Percentiles rank a stretch among this genome's conserved stretches.
These are phyloP conservation scores for Cyanoderma ruficeps DNA, from an alignment of 2,113 vertebrate species.

Conservation along the genomic window DNA sequence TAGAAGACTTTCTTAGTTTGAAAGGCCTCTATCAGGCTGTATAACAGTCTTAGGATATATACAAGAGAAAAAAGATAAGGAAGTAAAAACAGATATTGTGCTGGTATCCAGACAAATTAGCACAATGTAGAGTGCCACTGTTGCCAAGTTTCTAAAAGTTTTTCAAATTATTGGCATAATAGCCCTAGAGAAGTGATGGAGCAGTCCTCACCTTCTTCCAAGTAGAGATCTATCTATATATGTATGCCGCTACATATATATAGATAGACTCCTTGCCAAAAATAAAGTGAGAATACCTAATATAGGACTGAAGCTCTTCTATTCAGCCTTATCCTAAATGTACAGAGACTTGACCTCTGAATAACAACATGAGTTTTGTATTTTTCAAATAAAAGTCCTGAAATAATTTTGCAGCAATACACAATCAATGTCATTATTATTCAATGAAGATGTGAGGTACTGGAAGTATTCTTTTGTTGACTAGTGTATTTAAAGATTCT, in stretches of 20 bases:
- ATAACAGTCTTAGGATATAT: background rate
- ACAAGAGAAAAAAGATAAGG: background rate
- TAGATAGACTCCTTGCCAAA: background rate
- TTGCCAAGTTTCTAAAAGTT: background rate
- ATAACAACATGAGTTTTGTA: background rate
- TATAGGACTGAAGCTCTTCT: background rate
- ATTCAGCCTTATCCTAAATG: background rate
- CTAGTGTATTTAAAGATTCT: background rate
- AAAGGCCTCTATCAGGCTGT: background rate
- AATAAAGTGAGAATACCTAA: background rate
- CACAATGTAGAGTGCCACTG: rapidly evolving
- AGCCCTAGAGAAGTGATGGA: background rate
- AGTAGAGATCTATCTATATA: background rate
- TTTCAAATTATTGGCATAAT: background rate
- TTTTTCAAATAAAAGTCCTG: background rate
- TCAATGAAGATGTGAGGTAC: background rate
- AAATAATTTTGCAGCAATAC: background rate
- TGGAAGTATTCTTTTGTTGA: background rate
- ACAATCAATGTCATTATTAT: background rate
- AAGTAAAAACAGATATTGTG: background rate
- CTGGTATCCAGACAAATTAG: background rate
- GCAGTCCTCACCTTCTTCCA: background rate
- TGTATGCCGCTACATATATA: background rate
- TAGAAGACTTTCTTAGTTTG: background rate
- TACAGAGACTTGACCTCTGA: background rate